These are phyloP conservation scores for Xiphorhynchus elegans DNA, from an alignment of 2,113 vertebrate species.

Conservation along the genomic window DNA sequence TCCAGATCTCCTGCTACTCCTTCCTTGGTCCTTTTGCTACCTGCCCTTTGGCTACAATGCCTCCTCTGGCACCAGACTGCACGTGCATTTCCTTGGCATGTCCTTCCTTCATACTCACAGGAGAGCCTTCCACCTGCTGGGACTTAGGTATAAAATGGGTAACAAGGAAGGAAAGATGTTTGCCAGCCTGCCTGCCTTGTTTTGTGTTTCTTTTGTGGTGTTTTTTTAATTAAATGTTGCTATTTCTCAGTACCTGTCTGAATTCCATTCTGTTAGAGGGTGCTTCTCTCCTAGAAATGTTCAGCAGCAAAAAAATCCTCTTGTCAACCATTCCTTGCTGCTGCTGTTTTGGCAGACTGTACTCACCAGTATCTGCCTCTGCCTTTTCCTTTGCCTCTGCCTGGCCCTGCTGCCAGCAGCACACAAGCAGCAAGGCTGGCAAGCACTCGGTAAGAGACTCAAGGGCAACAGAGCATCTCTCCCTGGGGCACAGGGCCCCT, in stretches of 20 bases:
- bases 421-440: neutral
- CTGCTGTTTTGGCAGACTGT: neutral
- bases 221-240: neutral
- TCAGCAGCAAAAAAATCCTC: neutral
- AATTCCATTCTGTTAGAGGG: neutral
- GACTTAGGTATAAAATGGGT: accelerated
- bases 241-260: neutral
- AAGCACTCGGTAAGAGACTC: accelerated
- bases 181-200: neutral
- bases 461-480: accelerated
- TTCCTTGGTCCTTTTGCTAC: accelerated
- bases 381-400: too few relatives aligned
- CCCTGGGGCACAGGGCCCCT: accelerated
- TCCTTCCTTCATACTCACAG: neutral
- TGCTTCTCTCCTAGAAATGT: neutral
- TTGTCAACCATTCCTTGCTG: neutral
- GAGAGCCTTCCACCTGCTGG: neutral
- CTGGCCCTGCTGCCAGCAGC: neutral
- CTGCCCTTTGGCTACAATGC: neutral
- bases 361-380: neutral
- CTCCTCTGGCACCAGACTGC: neutral
- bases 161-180: neutral
- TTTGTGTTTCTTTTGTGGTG: too few relatives aligned
- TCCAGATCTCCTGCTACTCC: neutral
- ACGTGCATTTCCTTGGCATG: accelerated